phyloP scores from a whole-genome alignment of 2,797 vertebrate genomes.

The Carapus acus region DNA sequence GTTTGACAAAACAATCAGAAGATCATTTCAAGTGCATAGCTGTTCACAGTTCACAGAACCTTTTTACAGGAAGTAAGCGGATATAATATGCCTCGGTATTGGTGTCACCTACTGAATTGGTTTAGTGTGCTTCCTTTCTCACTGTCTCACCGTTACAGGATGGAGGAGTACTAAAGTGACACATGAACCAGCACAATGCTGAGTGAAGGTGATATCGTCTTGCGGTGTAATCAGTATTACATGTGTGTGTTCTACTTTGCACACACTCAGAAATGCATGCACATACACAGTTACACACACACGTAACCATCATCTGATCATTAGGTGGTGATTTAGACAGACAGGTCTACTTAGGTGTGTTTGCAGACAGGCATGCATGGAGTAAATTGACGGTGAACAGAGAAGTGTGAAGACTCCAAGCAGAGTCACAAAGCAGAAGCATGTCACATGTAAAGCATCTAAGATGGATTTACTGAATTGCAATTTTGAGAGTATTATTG shows the following conservation, averaged over 20 bases:
- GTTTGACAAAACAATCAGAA: too few species aligned
- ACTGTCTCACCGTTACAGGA: conserved; percentile 19
- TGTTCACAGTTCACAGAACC: not conserved
- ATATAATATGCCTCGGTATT: conserved; percentile 23
- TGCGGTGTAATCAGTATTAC: conserved; percentile 38
- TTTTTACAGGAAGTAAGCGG: conserved; percentile 3
- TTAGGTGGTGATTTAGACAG: conserved; percentile 26
- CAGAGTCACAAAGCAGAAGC: not conserved
- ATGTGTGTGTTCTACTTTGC: conserved; percentile 36
- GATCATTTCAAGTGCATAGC: not conserved
- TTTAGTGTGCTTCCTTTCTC: conserved; percentile 22
- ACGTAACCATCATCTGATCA: conserved; percentile 16
- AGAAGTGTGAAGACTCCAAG: not conserved
- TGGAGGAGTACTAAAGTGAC: conserved; percentile 5
- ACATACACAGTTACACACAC: conserved; percentile 6
- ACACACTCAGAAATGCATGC: conserved; percentile 27
- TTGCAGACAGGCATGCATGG: not conserved
- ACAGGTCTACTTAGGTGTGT: conserved; percentile 6
- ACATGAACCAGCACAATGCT: conserved; percentile 3
- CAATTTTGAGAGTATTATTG: too few species aligned
- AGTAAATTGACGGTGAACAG: not conserved
- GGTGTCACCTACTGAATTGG: conserved; percentile 14
- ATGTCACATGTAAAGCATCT: too few species aligned
- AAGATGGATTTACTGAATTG: too few species aligned
- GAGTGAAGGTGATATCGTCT: conserved; percentile 39